These are phyloP conservation scores for Sarcophaga bullata DNA, from an alignment of 1,140 invertebrate species.

Conservation along the genomic window DNA sequence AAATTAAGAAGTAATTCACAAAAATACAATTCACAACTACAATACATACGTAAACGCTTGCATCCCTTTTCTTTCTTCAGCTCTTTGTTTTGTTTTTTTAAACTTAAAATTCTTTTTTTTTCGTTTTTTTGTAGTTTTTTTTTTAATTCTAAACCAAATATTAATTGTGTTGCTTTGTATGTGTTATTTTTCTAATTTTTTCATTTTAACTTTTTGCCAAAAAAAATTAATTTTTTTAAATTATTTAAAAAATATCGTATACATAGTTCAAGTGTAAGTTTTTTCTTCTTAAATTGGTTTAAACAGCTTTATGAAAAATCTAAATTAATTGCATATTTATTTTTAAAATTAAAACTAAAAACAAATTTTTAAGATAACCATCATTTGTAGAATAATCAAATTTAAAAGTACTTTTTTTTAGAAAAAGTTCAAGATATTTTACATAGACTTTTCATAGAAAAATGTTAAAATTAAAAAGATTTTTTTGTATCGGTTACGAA, in stretches of 20 bases:
- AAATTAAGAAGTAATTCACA: conserved; percentile 50
- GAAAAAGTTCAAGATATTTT: no score
- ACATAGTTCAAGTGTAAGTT: conserved; percentile 20
- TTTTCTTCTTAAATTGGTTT: no score
- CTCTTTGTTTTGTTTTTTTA: not conserved
- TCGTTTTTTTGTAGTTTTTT: no score
- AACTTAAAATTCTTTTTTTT: not conserved
- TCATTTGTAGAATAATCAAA: no score
- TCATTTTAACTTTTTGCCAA: not conserved
- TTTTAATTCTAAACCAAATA: conserved; percentile 15
- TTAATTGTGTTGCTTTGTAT: conserved; percentile 29
- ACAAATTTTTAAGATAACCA: not conserved
- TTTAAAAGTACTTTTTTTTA: no score
- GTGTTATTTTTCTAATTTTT: conserved; percentile 11
- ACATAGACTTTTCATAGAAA: no score
- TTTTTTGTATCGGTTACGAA: no score
- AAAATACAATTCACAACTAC: conserved; percentile 66
- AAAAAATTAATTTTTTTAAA: conserved; percentile 29
- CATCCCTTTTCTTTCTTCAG: not conserved
- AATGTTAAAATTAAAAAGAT: no score
- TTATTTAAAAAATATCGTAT: conserved; percentile 39
- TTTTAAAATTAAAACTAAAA: not conserved
- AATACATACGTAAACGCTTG: conserved; percentile 50
- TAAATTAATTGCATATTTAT: conserved; percentile 29
- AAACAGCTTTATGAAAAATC: not conserved